phyloP scores from a whole-genome alignment of 1,140 invertebrate species.

The Drosophila guanche region DNA sequence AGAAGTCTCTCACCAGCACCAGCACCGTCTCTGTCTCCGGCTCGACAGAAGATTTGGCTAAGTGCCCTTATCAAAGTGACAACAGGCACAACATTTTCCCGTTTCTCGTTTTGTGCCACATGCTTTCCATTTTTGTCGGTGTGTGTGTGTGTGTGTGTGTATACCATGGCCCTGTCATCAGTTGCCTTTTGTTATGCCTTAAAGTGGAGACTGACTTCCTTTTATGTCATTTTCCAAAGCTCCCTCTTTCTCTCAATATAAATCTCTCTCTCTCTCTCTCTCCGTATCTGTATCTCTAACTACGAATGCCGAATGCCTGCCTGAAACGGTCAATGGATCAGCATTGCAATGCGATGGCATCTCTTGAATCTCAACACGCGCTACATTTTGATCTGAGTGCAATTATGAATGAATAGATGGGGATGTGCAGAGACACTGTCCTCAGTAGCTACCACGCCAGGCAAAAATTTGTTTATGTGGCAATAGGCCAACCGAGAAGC shows the following conservation, averaged over 20 bases:
- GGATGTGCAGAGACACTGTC: conserved; percentile 16
- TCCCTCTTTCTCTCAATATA: background rate
- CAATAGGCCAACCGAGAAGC: conserved; percentile 35
- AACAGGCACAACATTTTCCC: conserved; percentile 61
- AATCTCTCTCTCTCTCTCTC: background rate
- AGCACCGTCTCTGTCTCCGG: conserved; percentile 11
- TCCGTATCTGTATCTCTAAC: conserved; percentile 3
- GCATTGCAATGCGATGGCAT: conserved; percentile 24
- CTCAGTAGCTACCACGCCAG: conserved; percentile 27
- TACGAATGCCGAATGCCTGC: background rate
- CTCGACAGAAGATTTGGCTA: conserved; percentile 58
- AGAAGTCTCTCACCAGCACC: conserved; percentile 12
- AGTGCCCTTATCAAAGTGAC: conserved; percentile 78
- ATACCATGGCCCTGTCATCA: too few species aligned
- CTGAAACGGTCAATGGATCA: conserved; percentile 14
- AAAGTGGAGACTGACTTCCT: background rate
- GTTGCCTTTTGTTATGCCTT: conserved; percentile 23
- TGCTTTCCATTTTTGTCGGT: conserved; percentile 22
- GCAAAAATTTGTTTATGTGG: conserved; percentile 40
- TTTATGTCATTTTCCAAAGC: too few species aligned
- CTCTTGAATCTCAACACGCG: conserved; percentile 36
- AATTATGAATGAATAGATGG: conserved; percentile 57
- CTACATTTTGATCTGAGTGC: conserved; percentile 11
- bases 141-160: background rate
- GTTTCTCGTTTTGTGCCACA: too few species aligned